A percentile compares a stretch with the other conserved stretches of the same genome.
Conservation (phyloP, 2,113 vertebrate species). For the Equus quagga region DNA sequence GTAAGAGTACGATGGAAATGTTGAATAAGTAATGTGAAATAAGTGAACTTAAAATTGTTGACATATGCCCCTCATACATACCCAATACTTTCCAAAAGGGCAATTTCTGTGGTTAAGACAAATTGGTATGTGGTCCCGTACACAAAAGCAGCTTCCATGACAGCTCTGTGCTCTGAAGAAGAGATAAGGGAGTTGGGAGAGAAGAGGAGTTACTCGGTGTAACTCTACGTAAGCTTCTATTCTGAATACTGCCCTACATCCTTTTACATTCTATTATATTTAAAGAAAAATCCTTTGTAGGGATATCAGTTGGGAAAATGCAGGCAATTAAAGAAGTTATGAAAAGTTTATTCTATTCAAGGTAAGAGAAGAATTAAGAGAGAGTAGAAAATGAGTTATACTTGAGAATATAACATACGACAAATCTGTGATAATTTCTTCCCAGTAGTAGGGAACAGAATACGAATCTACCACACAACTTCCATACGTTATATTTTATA, state of each 20-base stretch:
- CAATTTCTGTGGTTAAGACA: slow-evolving; percentile 93
- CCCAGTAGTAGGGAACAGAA: not conserved
- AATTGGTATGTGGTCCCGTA: slow-evolving; percentile 95
- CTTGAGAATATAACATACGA: slow-evolving; percentile 25
- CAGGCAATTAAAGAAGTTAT: not conserved
- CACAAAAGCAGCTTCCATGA: slow-evolving; percentile 97
- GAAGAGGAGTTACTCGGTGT: not conserved
- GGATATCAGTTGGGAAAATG: not conserved
- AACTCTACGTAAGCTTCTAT: not conserved
- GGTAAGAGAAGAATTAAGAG: slow-evolving; percentile 32
- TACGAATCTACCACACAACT: not conserved
- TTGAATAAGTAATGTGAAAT: not conserved
- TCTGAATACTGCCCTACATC: not conserved
- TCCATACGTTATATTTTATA: not conserved
- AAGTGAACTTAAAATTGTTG: not conserved
- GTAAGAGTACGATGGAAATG: not conserved
- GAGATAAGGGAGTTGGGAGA: slow-evolving; percentile 19
- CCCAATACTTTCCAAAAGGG: slow-evolving; percentile 91
- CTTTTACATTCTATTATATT: not conserved
- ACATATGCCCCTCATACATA: slow-evolving; percentile 79
- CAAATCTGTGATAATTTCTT: not conserved
- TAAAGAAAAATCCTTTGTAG: slow-evolving; percentile 59
- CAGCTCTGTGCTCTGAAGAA: slow-evolving; percentile 93
- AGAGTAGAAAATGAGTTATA: slow-evolving; percentile 32
- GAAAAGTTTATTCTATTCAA: slow-evolving; percentile 37